These are phyloP conservation scores for Melikaiella ostensackeni DNA, from an alignment of 2,888 invertebrate genomes.

Conservation along the genomic window DNA sequence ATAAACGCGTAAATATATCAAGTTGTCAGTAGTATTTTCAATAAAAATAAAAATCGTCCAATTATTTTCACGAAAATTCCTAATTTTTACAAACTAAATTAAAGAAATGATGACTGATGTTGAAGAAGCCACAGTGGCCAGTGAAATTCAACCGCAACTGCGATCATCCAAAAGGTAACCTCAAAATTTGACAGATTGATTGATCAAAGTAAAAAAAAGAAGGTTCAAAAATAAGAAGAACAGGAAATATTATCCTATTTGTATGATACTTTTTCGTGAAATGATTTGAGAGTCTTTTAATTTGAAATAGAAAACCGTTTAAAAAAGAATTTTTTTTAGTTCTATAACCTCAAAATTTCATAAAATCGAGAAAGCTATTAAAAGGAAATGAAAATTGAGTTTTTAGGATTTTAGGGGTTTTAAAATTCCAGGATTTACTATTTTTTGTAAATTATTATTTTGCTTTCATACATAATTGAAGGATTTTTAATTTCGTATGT, in stretches of 20 bases:
- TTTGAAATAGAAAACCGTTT: not conserved
- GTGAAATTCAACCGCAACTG: conserved; percentile 44
- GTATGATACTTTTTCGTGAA: not conserved
- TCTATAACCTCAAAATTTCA: not conserved
- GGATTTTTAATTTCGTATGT: not conserved
- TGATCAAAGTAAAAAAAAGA: not conserved
- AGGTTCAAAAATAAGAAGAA: not conserved
- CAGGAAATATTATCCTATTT: not conserved
- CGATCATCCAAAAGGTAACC: conserved; percentile 47
- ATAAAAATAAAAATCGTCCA: not conserved
- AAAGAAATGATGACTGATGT: conserved; percentile 54
- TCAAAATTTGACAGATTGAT: conserved; percentile 16
- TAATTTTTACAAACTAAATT: not conserved
- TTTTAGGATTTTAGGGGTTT: too few species aligned
- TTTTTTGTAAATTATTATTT: too few species aligned
- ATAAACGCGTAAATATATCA: too few species aligned
- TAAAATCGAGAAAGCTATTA: not conserved
- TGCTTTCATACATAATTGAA: not conserved
- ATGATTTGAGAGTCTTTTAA: not conserved
- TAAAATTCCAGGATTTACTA: too few species aligned
- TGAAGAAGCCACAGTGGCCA: conserved; percentile 45
- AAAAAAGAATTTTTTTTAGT: not conserved
- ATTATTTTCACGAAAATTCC: not conserved
- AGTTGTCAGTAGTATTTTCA: not conserved
- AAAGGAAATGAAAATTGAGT: too few species aligned